Conservation (phyloP, 2,888 invertebrate species). For the Cataglyphis livida region DNA sequence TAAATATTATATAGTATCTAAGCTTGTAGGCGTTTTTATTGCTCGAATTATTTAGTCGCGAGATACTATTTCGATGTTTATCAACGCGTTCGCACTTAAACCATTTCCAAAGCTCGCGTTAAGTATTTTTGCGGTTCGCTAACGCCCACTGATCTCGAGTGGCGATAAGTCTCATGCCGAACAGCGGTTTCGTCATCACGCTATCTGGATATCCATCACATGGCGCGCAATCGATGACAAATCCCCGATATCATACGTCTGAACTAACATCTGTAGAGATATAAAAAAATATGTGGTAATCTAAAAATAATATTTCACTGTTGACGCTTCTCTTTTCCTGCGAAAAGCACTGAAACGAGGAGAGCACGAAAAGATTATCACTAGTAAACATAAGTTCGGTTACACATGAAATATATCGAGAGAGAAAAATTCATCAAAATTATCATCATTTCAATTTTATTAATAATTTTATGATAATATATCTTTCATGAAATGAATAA, state of each 20-base stretch:
- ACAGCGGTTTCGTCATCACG: slow-evolving; percentile 41
- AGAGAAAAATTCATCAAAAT: slow-evolving; percentile 20
- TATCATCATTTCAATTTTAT: background rate
- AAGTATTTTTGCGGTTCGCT: slow-evolving; percentile 35
- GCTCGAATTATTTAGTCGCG: background rate
- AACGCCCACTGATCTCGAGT: slow-evolving; percentile 26
- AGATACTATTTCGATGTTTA: slow-evolving; percentile 25
- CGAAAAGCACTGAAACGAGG: background rate
- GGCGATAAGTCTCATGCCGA: slow-evolving; percentile 28
- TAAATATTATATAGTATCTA: background rate
- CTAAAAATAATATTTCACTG: slow-evolving; percentile 16
- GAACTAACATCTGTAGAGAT: slow-evolving; percentile 1
- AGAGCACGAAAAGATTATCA: background rate
- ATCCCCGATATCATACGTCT: slow-evolving; percentile 11
- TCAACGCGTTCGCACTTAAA: slow-evolving; percentile 31
- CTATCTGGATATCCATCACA: slow-evolving; percentile 39
- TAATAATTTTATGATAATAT: background rate
- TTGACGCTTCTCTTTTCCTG: background rate
- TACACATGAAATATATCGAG: background rate
- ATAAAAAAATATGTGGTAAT: slow-evolving; percentile 24
- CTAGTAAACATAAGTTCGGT: background rate
- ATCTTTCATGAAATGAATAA: background rate
- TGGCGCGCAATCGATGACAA: slow-evolving; percentile 33
- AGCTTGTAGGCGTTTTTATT: slow-evolving; percentile 8
- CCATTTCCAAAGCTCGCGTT: slow-evolving; percentile 31